Conservation (phyloP, 2,113 vertebrate species). For the Tychaedon coryphoeus region DNA sequence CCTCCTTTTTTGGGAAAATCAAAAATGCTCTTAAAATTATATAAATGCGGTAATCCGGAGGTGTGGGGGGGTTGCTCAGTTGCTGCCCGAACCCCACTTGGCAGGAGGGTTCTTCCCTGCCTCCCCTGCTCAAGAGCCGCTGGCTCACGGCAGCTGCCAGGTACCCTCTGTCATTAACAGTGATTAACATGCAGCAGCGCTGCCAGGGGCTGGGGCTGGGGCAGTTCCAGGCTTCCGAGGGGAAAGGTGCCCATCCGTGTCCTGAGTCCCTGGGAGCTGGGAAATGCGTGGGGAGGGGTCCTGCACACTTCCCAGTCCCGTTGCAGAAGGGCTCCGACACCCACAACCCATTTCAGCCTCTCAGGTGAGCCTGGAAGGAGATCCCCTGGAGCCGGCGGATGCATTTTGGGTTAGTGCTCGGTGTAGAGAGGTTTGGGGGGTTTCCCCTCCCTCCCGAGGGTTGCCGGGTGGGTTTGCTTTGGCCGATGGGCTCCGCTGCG, state of each 20-base stretch:
- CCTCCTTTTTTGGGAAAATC: background rate
- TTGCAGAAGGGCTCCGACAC: fast-evolving
- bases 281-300: background rate
- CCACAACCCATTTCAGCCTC: fast-evolving
- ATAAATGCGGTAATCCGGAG: fast-evolving
- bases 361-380: background rate
- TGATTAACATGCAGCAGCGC: background rate
- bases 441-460: fast-evolving
- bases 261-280: fast-evolving
- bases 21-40: background rate
- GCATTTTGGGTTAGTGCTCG: background rate
- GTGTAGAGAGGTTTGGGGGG: background rate
- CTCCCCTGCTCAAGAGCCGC: background rate
- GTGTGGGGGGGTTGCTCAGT: background rate
- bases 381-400: background rate
- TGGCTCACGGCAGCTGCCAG: background rate
- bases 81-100: background rate
- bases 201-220: background rate
- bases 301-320: background rate
- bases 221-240: fast-evolving
- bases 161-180: fast-evolving
- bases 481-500: background rate
- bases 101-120: background rate
- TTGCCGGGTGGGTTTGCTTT: background rate
- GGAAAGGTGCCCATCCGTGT: background rate